Percentiles rank a stretch among this genome's conserved stretches.
These are phyloP conservation scores for Alaudala cheleensis DNA, from an alignment of 2,113 vertebrate genomes.

Conservation along the genomic window DNA sequence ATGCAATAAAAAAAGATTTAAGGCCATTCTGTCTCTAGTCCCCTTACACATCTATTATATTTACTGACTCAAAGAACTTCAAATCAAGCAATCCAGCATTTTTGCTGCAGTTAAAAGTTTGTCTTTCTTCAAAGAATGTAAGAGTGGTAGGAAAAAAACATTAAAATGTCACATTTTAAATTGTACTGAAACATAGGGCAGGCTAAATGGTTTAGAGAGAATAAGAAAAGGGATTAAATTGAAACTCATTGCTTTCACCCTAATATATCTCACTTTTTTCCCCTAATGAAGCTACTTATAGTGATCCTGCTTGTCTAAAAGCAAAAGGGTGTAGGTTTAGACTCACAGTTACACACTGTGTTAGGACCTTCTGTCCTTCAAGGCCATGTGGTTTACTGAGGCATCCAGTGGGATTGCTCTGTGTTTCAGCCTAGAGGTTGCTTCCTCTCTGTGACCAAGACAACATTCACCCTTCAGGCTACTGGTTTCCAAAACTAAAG, in stretches of 20 bases:
- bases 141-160: background rate
- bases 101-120: constrained; percentile 41
- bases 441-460: background rate
- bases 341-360: background rate
- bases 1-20: constrained; percentile 16
- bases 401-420: background rate
- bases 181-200: background rate
- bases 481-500: background rate
- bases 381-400: background rate
- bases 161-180: background rate
- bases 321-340: background rate
- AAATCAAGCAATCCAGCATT: constrained; percentile 38
- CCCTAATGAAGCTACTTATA: background rate
- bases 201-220: background rate
- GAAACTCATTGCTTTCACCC: background rate
- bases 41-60: constrained; percentile 40
- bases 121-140: constrained; percentile 38
- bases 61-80: constrained; percentile 41
- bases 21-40: background rate
- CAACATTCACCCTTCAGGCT: background rate
- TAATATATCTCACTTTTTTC: background rate
- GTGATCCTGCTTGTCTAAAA: background rate
- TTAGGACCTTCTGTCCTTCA: background rate
- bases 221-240: background rate
- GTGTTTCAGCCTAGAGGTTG: background rate